These are phyloP conservation scores for Andrena bicolor DNA, from an alignment of 2,888 invertebrate genomes.

Conservation along the genomic window DNA sequence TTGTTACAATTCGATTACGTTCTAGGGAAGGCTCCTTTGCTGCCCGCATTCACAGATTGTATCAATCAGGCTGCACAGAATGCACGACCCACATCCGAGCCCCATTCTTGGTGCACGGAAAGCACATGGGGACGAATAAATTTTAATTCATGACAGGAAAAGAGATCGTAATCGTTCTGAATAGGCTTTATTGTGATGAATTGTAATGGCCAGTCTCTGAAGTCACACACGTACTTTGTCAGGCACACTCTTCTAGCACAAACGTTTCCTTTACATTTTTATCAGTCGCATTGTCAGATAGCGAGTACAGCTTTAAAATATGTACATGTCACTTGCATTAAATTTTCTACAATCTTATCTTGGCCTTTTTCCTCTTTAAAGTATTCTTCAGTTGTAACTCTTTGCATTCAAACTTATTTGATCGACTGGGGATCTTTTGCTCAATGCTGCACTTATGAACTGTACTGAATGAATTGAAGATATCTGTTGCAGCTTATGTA, in stretches of 20 bases:
- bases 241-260: constrained; percentile 13
- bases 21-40: constrained; percentile 22
- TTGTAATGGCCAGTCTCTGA: constrained; percentile 16
- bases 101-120: constrained; percentile 13
- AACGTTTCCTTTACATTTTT: neutral
- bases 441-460: too few relatives aligned
- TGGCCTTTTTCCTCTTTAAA: too few relatives aligned
- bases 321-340: too few relatives aligned
- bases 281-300: neutral
- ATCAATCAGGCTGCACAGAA: constrained; percentile 40
- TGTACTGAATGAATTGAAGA: too few relatives aligned
- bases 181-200: constrained; percentile 16
- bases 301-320: too few relatives aligned
- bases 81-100: constrained; percentile 25
- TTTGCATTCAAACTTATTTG: too few relatives aligned
- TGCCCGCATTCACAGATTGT: constrained; percentile 51
- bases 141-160: constrained; percentile 14
- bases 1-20: constrained; percentile 55
- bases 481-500: too few relatives aligned
- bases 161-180: constrained; percentile 8
- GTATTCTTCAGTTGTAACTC: too few relatives aligned
- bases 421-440: too few relatives aligned
- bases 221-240: neutral
- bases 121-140: constrained; percentile 29
- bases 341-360: too few relatives aligned